Base-by-base conservation (phyloP, 2,888 invertebrate genomes). In the Nyleta sp. region DNA sequence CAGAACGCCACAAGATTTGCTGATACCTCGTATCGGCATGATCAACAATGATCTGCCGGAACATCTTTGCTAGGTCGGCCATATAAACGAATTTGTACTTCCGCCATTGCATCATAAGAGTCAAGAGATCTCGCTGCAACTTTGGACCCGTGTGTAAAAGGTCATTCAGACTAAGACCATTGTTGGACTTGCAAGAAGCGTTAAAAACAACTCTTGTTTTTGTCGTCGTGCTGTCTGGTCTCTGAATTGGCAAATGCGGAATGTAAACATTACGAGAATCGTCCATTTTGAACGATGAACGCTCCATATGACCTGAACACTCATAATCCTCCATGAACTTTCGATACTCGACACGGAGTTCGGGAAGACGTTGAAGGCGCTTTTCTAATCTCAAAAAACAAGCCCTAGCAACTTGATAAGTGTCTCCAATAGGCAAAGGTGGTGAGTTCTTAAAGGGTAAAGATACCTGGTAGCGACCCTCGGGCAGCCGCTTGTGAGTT, bases 201-300 rank as follows among this genome's bases (percentile, higher is more conserved):
- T 62, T 62, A 18, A 62, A 62, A 13, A 62, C 62, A 2, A 60
- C 35, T 8, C 60, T 11, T 1, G 46, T 4, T 15, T 57, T 40
- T 1, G 60, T 46, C 1, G 60, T 62, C 11, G 13, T 10, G 17
- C 48, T 62, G 2, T 48, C 62, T 13, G 10, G 1, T 1, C 38
- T 18, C 3, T 48, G 3, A 0, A 62, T 38, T 20, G 48, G 22
- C 0, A 33, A 13, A 15, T 62, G 62, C 0, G 48, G 62, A 8
- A 62, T 48, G 15, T 44, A 42, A 5, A 59, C 42, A 10, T 17
- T 11, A 2, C 6, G 11, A 35, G 35, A 2, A 5, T 5, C 11
- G 2, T 4, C 2, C 2, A 3, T 11, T 2, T 5, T 10, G 11
- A 11, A 10, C 6, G 2, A 2, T 2, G 11, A 5, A 10, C 35